Base-by-base conservation (phyloP, 2,888 invertebrate species). In the Pedicia rivosa region DNA sequence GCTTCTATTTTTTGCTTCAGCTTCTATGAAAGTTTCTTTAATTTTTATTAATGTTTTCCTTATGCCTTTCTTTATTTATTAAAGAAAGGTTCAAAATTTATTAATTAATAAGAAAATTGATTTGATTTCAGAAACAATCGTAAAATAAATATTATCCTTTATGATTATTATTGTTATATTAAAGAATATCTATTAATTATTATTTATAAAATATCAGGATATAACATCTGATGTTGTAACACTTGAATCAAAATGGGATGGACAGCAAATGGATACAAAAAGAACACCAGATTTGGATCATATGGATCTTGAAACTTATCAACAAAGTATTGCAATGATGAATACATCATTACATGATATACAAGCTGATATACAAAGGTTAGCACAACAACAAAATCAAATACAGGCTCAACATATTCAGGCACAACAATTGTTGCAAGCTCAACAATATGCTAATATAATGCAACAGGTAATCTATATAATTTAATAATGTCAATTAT, bases 261-360 rank as follows among this genome's bases (percentile, higher is more conserved):
- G 70, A 48, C 72, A 72, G 39, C 71, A 72, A 48, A 65, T 70
- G 41, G 77, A 76, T 53, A 72, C 74, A 8, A 67, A 76, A 50
- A 68, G 73, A 45, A 78, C 78, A 34, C 78, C 79, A 9, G 79
- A 80, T 51, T 73, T 79, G 48, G 87, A 88, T 53, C 78, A 74
- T 48, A 77, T 78, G 63, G 86, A 86, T 52, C 62, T 84, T 55
- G 86, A 82, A 47, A 78, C 80, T 53, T 82, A 80, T 54, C 79
- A 81, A 55, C 66, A 68, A 54, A 60, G 58, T 51, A 57, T 61
- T 49, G 58, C 57, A 47, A 51, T 56, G 43, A 86, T 92, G 78
- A 91, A 91, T 67, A 77, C 74, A 66, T 91, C 84, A 68, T 75
- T 94, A 54, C 81, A 83, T 57, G 91, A 92, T 65, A 80, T 94